phyloP scores from a whole-genome alignment of 2,797 vertebrate species.

The Diglossa cyanea region DNA sequence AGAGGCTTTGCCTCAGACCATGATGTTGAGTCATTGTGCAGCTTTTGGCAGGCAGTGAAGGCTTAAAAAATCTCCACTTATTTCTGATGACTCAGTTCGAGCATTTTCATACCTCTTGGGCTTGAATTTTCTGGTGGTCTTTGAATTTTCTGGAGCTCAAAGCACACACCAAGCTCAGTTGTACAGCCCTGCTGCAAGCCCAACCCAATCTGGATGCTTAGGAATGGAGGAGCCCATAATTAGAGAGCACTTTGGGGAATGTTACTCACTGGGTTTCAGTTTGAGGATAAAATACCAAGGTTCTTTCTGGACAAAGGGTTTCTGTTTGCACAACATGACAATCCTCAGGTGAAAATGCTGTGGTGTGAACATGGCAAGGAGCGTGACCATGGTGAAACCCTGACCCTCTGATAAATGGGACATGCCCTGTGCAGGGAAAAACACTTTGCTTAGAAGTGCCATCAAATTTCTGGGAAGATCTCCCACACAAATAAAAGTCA shows the following conservation, averaged over 20 bases:
- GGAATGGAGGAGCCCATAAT: neutral
- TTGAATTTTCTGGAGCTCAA: neutral
- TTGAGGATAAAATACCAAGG: neutral
- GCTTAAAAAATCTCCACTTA: neutral
- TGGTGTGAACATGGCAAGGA: neutral
- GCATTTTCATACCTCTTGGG: neutral
- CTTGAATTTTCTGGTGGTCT: neutral
- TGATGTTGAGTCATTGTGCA: neutral
- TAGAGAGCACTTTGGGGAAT: neutral
- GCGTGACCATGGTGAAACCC: neutral
- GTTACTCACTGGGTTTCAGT: neutral
- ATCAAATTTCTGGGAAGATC: neutral
- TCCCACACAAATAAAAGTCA: neutral
- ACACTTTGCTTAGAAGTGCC: neutral
- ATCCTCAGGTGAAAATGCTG: neutral
- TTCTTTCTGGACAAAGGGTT: neutral
- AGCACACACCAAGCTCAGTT: neutral
- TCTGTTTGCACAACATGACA: neutral
- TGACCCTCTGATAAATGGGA: neutral
- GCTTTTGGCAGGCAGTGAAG: neutral
- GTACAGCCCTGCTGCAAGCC: neutral
- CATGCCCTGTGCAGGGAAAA: neutral
- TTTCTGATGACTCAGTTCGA: slow-evolving; percentile 8
- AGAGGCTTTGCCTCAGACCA: neutral
- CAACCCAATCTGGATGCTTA: neutral